Evolutionary conservation across 2,113 vertebrate species (phyloP).

Genomic region (Paratilapia polleni): DNA sequence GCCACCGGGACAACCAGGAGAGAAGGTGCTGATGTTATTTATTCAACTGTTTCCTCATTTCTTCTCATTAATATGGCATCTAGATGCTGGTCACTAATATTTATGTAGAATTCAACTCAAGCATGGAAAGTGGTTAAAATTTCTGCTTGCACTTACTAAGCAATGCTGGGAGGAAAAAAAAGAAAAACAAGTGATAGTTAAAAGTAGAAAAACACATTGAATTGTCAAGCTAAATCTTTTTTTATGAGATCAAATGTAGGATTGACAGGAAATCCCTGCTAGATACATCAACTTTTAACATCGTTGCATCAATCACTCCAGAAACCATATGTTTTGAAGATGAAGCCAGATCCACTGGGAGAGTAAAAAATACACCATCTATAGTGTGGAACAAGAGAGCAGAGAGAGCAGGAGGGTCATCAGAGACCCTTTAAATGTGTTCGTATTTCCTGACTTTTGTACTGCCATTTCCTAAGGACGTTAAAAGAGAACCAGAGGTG

Average conservation of each 20-base stretch:
- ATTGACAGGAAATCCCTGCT: conserved; percentile 66
- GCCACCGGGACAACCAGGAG: conserved; percentile 84
- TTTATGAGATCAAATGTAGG: conserved; percentile 52
- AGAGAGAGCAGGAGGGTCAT: conserved; percentile 9
- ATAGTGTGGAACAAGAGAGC: conserved; percentile 16
- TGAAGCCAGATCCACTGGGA: conserved; percentile 48
- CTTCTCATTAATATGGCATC: neutral
- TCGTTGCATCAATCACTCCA: conserved; percentile 55
- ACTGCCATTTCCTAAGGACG: neutral
- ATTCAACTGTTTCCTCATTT: conserved; percentile 8
- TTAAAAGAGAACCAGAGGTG: neutral
- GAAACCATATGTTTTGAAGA: conserved; percentile 68
- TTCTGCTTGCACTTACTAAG: neutral
- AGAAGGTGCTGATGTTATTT: conserved; percentile 83
- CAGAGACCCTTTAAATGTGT: conserved; percentile 38
- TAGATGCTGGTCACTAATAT: neutral
- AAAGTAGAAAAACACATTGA: conserved; percentile 27
- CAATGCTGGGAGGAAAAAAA: neutral
- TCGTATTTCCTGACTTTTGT: conserved; percentile 49
- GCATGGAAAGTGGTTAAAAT: neutral
- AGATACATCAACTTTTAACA: conserved; percentile 58
- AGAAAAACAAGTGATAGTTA: neutral
- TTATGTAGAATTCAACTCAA: neutral
- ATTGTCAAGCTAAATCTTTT: conserved; percentile 20
- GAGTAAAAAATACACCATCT: conserved; percentile 30